These are phyloP conservation scores for Scalopus aquaticus DNA, from an alignment of 2,113 vertebrate species.

Conservation along the genomic window DNA sequence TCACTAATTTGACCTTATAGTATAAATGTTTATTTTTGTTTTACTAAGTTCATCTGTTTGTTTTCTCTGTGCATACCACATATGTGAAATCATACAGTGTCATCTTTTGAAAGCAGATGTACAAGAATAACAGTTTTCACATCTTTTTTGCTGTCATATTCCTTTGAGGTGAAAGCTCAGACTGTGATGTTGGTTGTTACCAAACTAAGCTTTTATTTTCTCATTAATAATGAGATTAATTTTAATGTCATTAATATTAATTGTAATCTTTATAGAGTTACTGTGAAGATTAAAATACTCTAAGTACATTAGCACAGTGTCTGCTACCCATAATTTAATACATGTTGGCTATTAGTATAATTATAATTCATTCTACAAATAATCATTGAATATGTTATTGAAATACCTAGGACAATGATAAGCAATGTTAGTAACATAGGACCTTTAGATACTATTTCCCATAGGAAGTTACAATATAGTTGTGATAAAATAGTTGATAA, in stretches of 20 bases:
- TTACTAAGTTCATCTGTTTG: too few relatives aligned
- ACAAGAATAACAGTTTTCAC: not conserved
- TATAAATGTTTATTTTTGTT: too few relatives aligned
- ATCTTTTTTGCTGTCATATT: not conserved
- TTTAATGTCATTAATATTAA: not conserved
- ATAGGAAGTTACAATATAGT: not conserved
- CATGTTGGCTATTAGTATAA: not conserved
- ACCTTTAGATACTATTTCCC: not conserved
- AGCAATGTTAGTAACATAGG: not conserved
- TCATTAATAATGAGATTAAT: not conserved
- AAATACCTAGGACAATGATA: not conserved
- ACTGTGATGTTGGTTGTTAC: not conserved
- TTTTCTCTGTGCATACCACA: too few relatives aligned
- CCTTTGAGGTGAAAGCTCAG: not conserved
- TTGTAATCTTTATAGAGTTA: not conserved
- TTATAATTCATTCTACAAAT: not conserved
- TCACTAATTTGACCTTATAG: too few relatives aligned
- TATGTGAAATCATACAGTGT: too few relatives aligned
- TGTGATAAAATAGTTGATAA: not conserved
- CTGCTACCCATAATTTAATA: not conserved
- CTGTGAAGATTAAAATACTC: not conserved
- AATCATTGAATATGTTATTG: not conserved
- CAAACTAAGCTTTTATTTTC: conserved; percentile 12
- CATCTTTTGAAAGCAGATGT: not conserved
- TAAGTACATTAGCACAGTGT: not conserved